Evolutionary conservation across 2,888 invertebrate genomes (phyloP).

Genomic region (Macaria notata): DNA sequence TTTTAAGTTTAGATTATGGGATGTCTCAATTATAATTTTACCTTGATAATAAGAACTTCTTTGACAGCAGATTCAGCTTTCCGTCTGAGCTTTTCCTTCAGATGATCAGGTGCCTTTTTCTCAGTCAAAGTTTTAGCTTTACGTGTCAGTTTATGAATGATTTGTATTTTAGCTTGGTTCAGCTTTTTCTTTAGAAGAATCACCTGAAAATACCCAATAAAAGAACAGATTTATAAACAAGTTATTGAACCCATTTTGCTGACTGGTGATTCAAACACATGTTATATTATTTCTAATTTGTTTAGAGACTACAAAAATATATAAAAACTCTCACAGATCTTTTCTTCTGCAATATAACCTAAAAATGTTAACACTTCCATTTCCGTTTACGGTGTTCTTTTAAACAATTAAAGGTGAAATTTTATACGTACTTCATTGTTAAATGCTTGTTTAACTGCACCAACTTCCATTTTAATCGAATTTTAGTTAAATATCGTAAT

Average conservation of each 20-base stretch:
- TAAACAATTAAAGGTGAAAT: too few species aligned
- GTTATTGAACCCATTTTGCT: too few species aligned
- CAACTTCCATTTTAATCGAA: slow-evolving; percentile 66
- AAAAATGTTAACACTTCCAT: too few species aligned
- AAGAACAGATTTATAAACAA: too few species aligned
- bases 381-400: too few species aligned
- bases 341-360: too few species aligned
- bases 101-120: slow-evolving; percentile 61
- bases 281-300: too few species aligned
- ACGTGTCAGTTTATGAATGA: slow-evolving; percentile 71
- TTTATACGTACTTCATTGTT: slow-evolving; percentile 65
- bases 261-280: too few species aligned
- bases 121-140: slow-evolving; percentile 67
- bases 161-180: slow-evolving; percentile 69
- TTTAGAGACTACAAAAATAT: too few species aligned
- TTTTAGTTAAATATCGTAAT: background rate
- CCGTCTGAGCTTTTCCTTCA: slow-evolving; percentile 62
- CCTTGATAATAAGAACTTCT: slow-evolving; percentile 73
- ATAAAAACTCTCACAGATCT: too few species aligned
- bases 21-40: slow-evolving; percentile 30
- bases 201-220: slow-evolving; percentile 48
- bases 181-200: slow-evolving; percentile 68
- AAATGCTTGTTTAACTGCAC: slow-evolving; percentile 75
- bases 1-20: too few species aligned
- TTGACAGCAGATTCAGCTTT: slow-evolving; percentile 70